A percentile compares a stretch with the other conserved stretches of the same genome.
These are phyloP conservation scores for Sinotaia quadrata DNA, from an alignment of 2,888 invertebrate species.

Conservation along the genomic window DNA sequence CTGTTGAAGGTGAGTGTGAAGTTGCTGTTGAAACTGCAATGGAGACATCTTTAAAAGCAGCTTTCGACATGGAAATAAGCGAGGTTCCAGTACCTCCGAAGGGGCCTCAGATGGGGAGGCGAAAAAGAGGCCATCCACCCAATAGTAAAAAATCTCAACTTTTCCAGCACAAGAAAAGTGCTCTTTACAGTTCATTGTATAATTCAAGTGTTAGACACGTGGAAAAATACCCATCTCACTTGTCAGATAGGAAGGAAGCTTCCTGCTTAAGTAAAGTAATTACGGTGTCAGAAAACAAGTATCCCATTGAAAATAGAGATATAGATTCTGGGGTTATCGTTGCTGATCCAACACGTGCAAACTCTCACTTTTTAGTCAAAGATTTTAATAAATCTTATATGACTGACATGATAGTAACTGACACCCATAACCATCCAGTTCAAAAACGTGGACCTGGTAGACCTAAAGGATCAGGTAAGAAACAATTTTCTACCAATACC, in stretches of 20 bases:
- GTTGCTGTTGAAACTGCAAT: background rate
- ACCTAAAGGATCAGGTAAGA: constrained; percentile 47
- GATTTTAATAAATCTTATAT: too few species aligned
- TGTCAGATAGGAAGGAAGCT: too few species aligned
- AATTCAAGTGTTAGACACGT: constrained; percentile 1
- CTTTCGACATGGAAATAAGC: background rate
- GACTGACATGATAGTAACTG: too few species aligned
- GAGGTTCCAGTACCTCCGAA: constrained; percentile 21
- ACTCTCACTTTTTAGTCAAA: background rate
- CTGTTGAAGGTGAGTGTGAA: background rate
- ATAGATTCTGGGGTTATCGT: background rate
- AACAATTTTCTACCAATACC: constrained; percentile 21
- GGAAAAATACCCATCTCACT: too few species aligned
- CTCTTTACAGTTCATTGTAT: constrained; percentile 35
- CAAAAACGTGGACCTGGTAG: constrained; percentile 40
- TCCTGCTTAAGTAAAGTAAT: background rate
- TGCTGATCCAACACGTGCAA: background rate
- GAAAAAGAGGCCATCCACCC: constrained; percentile 50
- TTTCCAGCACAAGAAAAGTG: constrained; percentile 42
- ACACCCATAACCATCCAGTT: too few species aligned
- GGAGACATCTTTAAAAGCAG: background rate
- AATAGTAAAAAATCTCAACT: constrained; percentile 43
- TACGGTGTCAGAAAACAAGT: background rate
- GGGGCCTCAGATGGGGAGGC: constrained; percentile 35
- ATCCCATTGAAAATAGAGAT: background rate